Conservation (phyloP, 2,113 vertebrate species). For the Melanostigma gelatinosum region DNA sequence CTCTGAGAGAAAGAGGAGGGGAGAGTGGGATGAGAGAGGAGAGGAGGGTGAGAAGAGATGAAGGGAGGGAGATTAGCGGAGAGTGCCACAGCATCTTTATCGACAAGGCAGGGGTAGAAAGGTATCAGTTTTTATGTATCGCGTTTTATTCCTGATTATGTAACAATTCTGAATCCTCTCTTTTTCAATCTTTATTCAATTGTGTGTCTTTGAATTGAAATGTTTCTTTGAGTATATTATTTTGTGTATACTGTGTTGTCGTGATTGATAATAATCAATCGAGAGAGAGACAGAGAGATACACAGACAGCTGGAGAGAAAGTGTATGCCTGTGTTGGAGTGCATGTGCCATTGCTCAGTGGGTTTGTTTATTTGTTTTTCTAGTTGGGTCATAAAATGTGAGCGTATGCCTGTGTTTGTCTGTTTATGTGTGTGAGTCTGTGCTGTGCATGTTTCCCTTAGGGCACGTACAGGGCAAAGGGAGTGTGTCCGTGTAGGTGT, state of each 20-base stretch:
- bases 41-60: conserved; percentile 73
- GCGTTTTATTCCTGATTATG: neutral
- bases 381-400: conserved; percentile 59
- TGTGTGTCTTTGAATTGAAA: neutral
- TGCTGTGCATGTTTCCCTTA: conserved; percentile 25
- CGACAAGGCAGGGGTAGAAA: conserved; percentile 13
- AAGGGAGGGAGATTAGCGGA: conserved; percentile 59
- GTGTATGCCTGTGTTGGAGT: conserved; percentile 24
- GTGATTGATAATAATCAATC: conserved; percentile 3
- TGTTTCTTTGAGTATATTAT: neutral
- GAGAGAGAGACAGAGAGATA: conserved; percentile 11
- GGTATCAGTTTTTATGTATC: neutral
- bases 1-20: conserved; percentile 82
- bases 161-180: neutral
- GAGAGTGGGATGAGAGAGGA: conserved; percentile 75
- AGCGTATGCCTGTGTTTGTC: conserved; percentile 17
- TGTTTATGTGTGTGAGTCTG: conserved; percentile 25
- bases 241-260: neutral
- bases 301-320: conserved; percentile 20
- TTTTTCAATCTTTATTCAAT: neutral
- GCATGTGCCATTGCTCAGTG: conserved; percentile 22
- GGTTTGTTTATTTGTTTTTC: conserved; percentile 75
- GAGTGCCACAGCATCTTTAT: conserved; percentile 61
- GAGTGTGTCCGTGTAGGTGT: conserved; percentile 52
- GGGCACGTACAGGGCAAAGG: conserved; percentile 53